Base-by-base conservation (phyloP, 2,888 invertebrate genomes). In the Perdita meconis region DNA sequence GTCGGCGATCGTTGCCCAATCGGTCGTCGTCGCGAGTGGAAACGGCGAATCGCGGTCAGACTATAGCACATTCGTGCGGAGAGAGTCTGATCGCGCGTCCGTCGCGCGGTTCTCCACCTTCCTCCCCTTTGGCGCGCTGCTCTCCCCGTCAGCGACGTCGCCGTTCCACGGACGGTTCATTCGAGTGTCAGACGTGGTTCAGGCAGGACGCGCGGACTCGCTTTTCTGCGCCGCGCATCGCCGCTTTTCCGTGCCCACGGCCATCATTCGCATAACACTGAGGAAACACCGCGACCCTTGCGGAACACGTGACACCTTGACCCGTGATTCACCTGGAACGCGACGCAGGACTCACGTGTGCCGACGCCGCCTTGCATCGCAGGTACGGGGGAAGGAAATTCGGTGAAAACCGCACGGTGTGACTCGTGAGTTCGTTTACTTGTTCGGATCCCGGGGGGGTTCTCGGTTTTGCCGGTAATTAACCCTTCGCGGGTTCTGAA, bases 171-270 rank as follows among this genome's bases (percentile, higher is more conserved):
- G 61, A 53, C 68, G n/a, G 72, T 76, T 69, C 83, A 83, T 74
- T 83, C 82, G 79, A 67, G 82, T 66, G 71, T 79, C 76, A 64
- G 68, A 71, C 85, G 76, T 78, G 71, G 66, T 82, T 73, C 73
- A 71, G 80, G 75, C 71, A 85, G 83, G 85, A 80, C 72, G 75
- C 50, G 67, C 34, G 66, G 30, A 6, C 30, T 30, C 30, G 3
- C 3, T 30, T 30, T 30, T 30, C 30, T 1, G 40, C 13, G 51
- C 42, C 34, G 50, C 16, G 8, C 13, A 30, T 24, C 44, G 10
- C 8, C 44, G 1, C 13, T 22, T 24, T 36, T 22, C 34, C 0
- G n/a, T n/a, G n/a, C n/a, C n/a, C n/a, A n/a, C n/a, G n/a, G n/a
- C n/a, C n/a, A n/a, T n/a, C n/a, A n/a, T n/a, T n/a, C n/a, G n/a